phyloP scores from a whole-genome alignment of 2,888 invertebrate genomes.

The Amorpha juglandis region DNA sequence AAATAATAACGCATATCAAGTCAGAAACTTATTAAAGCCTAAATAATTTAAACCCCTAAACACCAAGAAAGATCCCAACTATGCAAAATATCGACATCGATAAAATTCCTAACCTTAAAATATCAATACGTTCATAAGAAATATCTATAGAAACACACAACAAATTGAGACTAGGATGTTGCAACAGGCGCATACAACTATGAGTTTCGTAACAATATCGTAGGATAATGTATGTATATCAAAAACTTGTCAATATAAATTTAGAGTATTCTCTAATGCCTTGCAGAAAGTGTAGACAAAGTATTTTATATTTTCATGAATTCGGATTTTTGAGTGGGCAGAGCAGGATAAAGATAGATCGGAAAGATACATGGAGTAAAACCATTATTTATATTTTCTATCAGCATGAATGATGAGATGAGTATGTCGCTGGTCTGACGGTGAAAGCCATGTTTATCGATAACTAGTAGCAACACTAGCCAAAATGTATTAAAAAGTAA shows the following conservation, averaged over 20 bases:
- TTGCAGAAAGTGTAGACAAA: neutral
- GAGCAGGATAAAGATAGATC: too few species aligned
- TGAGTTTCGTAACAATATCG: constrained; percentile 2
- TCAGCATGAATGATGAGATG: too few species aligned
- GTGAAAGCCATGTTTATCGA: too few species aligned
- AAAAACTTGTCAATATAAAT: neutral
- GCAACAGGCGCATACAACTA: constrained; percentile 15
- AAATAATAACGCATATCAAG: neutral
- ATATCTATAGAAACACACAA: constrained; percentile 16
- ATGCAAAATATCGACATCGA: constrained; percentile 6
- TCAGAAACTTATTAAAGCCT: neutral
- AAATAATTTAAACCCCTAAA: neutral
- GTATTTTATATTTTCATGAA: too few species aligned
- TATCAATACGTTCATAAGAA: neutral
- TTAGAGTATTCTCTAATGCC: neutral
- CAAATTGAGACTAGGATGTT: constrained; percentile 20
- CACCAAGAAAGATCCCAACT: neutral
- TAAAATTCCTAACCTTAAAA: neutral
- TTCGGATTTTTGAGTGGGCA: too few species aligned
- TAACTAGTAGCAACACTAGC: too few species aligned
- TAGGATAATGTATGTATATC: neutral
- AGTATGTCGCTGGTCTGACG: too few species aligned
- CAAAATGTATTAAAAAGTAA: too few species aligned
- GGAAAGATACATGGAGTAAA: too few species aligned
- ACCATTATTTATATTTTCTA: too few species aligned